Conservation (phyloP, 2,888 invertebrate species). For the Tenthredo notha region DNA sequence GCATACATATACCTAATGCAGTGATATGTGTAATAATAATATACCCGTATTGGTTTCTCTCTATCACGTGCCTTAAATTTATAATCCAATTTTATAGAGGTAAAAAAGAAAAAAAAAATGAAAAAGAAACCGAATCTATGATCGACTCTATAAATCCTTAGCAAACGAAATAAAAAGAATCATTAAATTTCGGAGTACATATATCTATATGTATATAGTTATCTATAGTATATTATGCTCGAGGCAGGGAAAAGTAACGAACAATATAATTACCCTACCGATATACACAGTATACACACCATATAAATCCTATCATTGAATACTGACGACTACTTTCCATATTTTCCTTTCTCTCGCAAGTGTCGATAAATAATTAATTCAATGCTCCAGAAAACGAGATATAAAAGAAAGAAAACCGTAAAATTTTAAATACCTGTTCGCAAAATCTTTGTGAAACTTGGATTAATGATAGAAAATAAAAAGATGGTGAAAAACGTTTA, state of each 20-base stretch:
- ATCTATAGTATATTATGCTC: background rate
- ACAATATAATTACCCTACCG: background rate
- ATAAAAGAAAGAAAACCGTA: background rate
- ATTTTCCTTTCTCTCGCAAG: background rate
- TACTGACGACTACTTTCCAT: background rate
- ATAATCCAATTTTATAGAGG: background rate
- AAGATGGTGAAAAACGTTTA: background rate
- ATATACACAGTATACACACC: background rate
- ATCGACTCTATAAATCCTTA: background rate
- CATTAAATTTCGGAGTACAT: background rate
- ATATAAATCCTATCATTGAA: background rate
- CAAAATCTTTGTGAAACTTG: background rate
- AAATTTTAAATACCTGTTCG: no score
- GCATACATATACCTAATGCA: background rate
- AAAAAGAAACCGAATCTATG: background rate
- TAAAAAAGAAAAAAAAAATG: background rate
- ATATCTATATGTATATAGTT: background rate
- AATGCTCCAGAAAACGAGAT: background rate
- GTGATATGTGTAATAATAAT: background rate
- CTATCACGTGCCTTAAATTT: background rate
- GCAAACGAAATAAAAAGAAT: background rate
- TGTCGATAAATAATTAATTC: background rate
- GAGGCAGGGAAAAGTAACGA: conserved; percentile 35
- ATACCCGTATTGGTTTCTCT: background rate
- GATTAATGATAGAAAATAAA: background rate